phyloP scores from a whole-genome alignment of 2,888 invertebrate species.

The Platycheirus rosarum region DNA sequence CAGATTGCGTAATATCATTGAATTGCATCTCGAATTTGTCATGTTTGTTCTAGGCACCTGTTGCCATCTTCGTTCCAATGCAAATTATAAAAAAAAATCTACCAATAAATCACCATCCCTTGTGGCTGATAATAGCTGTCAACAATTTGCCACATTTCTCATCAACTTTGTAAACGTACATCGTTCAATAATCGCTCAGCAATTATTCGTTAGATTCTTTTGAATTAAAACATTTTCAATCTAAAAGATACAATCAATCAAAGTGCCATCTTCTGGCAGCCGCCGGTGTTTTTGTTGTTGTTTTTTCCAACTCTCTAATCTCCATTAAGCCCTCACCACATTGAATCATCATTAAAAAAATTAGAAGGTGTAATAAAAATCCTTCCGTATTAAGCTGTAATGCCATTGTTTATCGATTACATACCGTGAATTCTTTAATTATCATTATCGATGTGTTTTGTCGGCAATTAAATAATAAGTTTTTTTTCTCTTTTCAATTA shows the following conservation, averaged over 20 bases:
- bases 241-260: conserved; percentile 12
- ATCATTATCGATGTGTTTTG: conserved; percentile 9
- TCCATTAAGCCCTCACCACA: conserved; percentile 2
- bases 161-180: not conserved
- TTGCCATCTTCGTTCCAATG: not conserved
- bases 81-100: not conserved
- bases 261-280: conserved; percentile 16
- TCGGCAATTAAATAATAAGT: conserved; percentile 18
- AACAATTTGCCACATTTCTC: not conserved
- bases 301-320: not conserved
- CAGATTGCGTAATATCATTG: not conserved
- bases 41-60: not conserved
- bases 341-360: conserved; percentile 42
- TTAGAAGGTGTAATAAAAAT: conserved; percentile 22
- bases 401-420: not conserved
- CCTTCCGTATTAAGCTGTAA: conserved; percentile 19
- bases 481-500: conserved; percentile 41
- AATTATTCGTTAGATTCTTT: conserved; percentile 38
- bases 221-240: conserved; percentile 21
- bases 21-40: not conserved
- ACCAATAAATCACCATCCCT: conserved; percentile 13
- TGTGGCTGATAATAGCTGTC: conserved; percentile 1
- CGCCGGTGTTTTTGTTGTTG: too few relatives aligned
- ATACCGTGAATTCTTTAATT: conserved; percentile 6
- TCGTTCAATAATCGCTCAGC: conserved; percentile 30